Base-by-base conservation (phyloP, 2,888 invertebrate genomes). In the Drosophila subsilvestris region DNA sequence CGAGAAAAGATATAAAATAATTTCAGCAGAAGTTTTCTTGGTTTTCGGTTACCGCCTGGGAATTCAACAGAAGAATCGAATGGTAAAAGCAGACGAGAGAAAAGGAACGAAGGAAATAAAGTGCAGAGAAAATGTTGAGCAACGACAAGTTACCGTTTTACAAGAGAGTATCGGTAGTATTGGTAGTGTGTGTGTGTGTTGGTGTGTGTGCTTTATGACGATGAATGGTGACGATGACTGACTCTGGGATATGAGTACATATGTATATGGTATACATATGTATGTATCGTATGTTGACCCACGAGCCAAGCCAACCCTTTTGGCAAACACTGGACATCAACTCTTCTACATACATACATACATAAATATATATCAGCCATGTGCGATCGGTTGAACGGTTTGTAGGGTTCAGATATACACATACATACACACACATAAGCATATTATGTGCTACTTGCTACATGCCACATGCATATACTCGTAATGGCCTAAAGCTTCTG, bases 251-350 rank as follows among this genome's bases (percentile, higher is more conserved):
- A 17, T 20, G 5, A 25, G 2, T 43, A n/a, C n/a, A n/a, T n/a
- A n/a, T n/a, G n/a, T n/a, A n/a, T n/a, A n/a, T n/a, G n/a, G n/a
- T n/a, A n/a, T n/a, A n/a, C n/a, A n/a, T n/a, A n/a, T n/a, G n/a
- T 20, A 54, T 53, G 12, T 27, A 60, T 22, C 44, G 69, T 69
- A 45, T 62, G 61, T 63, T 70, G 70, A 71, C 71, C 70, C 71
- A 70, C 56, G 37, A 37, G 48, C 56, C 57, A 70, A 37, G 48
- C 56, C 57, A 70, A 63, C 70, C 70, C 70, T 63, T 70, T 70
- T 63, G 56, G 62, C 63, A 69, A 69, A 69, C 54, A 70, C 61
- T 61, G 45, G 69, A 55, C 25, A 69, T 51, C 47, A 44, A 48
- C 66, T 51, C 67, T 32, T 17, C 27, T 49, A 68, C 54, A 20